These are phyloP conservation scores for Heliothis virescens DNA, from an alignment of 1,140 invertebrate genomes.

Conservation along the genomic window DNA sequence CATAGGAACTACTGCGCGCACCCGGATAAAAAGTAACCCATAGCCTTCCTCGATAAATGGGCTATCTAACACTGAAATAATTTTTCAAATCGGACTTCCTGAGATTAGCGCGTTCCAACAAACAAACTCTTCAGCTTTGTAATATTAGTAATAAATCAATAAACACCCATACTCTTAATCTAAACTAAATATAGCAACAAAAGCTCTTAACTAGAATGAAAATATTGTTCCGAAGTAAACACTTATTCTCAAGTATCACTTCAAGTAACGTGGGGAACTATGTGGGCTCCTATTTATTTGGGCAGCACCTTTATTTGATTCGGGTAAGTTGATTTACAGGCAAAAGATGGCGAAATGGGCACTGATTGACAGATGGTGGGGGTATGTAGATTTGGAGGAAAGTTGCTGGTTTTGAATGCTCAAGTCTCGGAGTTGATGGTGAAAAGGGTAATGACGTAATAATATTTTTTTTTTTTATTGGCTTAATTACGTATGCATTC, in stretches of 20 bases:
- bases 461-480: too few species aligned
- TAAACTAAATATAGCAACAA: background rate
- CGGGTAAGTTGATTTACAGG: constrained; percentile 28
- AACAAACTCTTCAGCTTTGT: too few species aligned
- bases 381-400: background rate
- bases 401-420: background rate
- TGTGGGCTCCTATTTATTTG: constrained; percentile 10
- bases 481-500: too few species aligned
- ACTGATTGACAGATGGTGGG: background rate
- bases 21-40: too few species aligned
- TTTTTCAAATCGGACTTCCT: too few species aligned
- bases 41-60: too few species aligned
- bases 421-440: background rate
- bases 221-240: constrained; percentile 12
- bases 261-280: background rate
- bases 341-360: background rate
- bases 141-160: too few species aligned
- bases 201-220: background rate
- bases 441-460: too few species aligned
- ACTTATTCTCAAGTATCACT: background rate
- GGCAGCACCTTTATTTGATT: constrained; percentile 25
- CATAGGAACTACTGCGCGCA: too few species aligned
- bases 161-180: constrained; percentile 17
- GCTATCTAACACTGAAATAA: too few species aligned
- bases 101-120: too few species aligned